Conservation (phyloP, 2,797 vertebrate genomes). For the Vireo griseus region DNA sequence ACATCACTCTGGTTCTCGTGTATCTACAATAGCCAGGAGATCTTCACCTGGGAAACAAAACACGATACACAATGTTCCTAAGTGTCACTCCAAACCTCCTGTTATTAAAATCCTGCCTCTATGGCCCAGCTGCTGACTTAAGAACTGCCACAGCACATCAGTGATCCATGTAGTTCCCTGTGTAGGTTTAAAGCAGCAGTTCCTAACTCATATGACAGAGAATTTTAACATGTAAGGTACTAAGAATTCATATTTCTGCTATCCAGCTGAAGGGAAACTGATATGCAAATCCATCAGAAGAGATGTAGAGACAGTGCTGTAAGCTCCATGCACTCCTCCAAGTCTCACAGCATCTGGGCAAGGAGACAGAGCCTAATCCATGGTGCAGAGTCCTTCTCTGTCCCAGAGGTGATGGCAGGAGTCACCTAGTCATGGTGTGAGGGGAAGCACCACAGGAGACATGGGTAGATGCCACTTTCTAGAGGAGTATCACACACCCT, state of each 20-base stretch:
- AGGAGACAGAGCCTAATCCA: not conserved
- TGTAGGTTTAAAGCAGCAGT: not conserved
- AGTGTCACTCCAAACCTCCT: not conserved
- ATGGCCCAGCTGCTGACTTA: not conserved
- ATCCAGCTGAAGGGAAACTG: not conserved
- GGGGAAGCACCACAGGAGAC: not conserved
- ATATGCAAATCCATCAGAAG: rapidly evolving
- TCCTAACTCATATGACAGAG: not conserved
- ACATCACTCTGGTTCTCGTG: not conserved
- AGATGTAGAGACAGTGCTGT: not conserved
- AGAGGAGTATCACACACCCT: not conserved
- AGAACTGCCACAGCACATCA: not conserved
- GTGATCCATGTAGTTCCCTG: not conserved
- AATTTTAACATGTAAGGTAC: not conserved
- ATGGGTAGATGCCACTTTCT: rapidly evolving
- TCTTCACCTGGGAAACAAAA: conserved; percentile 5
- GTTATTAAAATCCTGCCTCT: not conserved
- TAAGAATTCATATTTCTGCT: not conserved
- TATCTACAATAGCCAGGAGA: not conserved
- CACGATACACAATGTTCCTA: not conserved
- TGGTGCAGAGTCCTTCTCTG: not conserved
- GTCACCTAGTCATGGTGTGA: rapidly evolving
- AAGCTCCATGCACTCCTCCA: not conserved
- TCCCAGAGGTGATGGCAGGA: not conserved
- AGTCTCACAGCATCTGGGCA: not conserved